These are phyloP conservation scores for Brachionus asplanchnoidis DNA, from an alignment of 1,140 invertebrate genomes.

Conservation along the genomic window DNA sequence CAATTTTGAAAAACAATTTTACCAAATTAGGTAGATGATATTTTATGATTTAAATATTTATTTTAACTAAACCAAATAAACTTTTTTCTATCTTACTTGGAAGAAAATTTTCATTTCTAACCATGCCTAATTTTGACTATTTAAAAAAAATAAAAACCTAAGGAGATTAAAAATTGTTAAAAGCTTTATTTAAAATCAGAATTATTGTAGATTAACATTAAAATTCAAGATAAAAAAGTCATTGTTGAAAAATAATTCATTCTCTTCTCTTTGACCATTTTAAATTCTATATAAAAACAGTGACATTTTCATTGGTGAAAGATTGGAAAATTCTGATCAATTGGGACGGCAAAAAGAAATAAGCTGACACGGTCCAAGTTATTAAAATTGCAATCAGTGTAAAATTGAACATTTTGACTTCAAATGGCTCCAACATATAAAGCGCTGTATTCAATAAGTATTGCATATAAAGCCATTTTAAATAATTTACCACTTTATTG, in stretches of 20 bases:
- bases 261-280: neutral
- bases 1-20: neutral
- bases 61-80: too few relatives aligned
- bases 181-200: neutral
- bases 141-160: neutral
- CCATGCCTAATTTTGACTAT: too few relatives aligned
- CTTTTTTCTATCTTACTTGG: too few relatives aligned
- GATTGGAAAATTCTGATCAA: slow-evolving; percentile 7
- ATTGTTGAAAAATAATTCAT: neutral
- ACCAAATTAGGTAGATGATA: neutral
- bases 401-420: neutral
- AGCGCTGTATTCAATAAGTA: slow-evolving; percentile 39
- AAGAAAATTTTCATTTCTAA: too few relatives aligned
- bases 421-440: slow-evolving; percentile 41
- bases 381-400: neutral
- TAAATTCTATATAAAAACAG: slow-evolving; percentile 7
- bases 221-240: neutral
- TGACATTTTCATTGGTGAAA: slow-evolving; percentile 15
- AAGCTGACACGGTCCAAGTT: slow-evolving; percentile 20
- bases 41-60: neutral
- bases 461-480: slow-evolving; percentile 39
- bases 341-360: slow-evolving; percentile 39
- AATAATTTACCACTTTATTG: slow-evolving; percentile 33
- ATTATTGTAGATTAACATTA: neutral
- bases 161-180: neutral